Conservation (phyloP, 2,888 invertebrate species). For the Lacanobia wlatinum region DNA sequence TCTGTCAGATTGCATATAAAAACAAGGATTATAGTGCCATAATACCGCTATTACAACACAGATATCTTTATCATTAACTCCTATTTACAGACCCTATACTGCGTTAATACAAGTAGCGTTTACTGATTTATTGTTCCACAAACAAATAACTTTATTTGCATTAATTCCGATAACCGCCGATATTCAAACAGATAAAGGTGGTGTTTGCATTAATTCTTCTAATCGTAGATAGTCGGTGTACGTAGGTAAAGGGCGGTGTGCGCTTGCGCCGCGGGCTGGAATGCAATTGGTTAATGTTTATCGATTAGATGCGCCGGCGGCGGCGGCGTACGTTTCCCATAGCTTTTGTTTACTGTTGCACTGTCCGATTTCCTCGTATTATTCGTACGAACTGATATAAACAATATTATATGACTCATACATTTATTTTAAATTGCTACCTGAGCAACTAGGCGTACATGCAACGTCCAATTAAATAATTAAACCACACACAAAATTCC, state of each 20-base stretch:
- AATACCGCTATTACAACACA: constrained; percentile 28
- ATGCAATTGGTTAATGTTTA: constrained; percentile 83
- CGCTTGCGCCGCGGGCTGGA: constrained; percentile 68
- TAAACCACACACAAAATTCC: neutral
- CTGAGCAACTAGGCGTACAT: neutral
- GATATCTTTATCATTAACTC: constrained; percentile 47
- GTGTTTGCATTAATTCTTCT: constrained; percentile 65
- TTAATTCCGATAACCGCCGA: constrained; percentile 64
- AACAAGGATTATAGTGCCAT: constrained; percentile 30
- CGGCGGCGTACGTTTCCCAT: constrained; percentile 70
- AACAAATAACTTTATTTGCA: constrained; percentile 70
- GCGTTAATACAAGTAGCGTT: constrained; percentile 60
- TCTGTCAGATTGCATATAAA: constrained; percentile 38
- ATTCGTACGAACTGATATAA: constrained; percentile 38
- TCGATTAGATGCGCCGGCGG: constrained; percentile 83
- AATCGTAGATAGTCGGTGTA: constrained; percentile 44
- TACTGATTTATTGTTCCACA: constrained; percentile 68
- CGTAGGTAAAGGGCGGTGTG: constrained; percentile 62
- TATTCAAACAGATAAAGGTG: constrained; percentile 61
- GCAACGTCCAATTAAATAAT: neutral
- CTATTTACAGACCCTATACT: constrained; percentile 44
- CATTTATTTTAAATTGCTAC: constrained; percentile 19
- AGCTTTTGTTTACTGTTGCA: constrained; percentile 68
- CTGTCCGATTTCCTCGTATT: constrained; percentile 60
- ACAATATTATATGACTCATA: constrained; percentile 20